Evolutionary conservation across 2,888 invertebrate species (phyloP).

Genomic region (Cheilosia variabilis): DNA sequence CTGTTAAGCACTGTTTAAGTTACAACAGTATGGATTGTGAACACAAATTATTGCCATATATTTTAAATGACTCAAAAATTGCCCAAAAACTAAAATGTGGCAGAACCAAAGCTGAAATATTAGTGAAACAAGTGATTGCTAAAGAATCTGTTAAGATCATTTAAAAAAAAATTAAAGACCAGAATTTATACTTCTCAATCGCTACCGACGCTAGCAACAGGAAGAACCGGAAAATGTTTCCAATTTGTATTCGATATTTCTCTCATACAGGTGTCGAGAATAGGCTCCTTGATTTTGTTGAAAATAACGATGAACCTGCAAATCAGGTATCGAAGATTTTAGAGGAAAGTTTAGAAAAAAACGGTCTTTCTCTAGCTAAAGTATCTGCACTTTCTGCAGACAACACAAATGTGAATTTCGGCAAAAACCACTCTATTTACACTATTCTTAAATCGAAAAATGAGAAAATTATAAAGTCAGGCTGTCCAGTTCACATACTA

Average conservation of each 20-base stretch:
- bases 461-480: conserved; percentile 26
- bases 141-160: conserved; percentile 38
- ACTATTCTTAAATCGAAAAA: conserved; percentile 23
- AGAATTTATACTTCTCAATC: conserved; percentile 29
- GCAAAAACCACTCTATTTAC: conserved; percentile 30
- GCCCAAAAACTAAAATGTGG: conserved; percentile 31
- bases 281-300: conserved; percentile 24
- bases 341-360: conserved; percentile 25
- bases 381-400: conserved; percentile 30
- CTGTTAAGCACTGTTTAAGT: conserved; percentile 21
- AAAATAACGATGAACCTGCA: conserved; percentile 29
- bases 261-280: conserved; percentile 18
- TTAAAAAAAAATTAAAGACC: conserved; percentile 16
- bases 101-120: conserved; percentile 26
- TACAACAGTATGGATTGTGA: conserved; percentile 29
- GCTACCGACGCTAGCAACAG: conserved; percentile 38
- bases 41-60: conserved; percentile 29
- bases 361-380: conserved; percentile 21
- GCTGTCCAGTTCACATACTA: too few relatives aligned
- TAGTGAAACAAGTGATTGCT: conserved; percentile 20
- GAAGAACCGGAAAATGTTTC: conserved; percentile 46
- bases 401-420: conserved; percentile 4
- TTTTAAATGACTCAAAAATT: conserved; percentile 22
- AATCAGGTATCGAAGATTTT: conserved; percentile 23
- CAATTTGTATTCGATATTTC: conserved; percentile 41